Percentiles rank a stretch among this genome's conserved stretches.
Evolutionary conservation across 2,888 invertebrate genomes (phyloP).

Genomic region (Abrostola tripartita): DNA sequence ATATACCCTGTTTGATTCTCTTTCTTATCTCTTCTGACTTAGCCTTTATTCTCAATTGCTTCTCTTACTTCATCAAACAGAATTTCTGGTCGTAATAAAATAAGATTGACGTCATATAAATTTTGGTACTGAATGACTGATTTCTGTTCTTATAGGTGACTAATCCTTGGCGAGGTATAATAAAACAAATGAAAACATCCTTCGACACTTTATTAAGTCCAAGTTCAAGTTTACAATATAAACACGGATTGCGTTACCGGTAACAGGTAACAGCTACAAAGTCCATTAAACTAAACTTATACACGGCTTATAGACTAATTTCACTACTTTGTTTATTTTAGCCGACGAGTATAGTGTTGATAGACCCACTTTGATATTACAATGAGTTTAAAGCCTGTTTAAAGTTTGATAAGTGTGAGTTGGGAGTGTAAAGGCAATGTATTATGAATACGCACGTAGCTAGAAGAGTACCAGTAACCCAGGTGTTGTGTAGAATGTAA

Average conservation of each 20-base stretch:
- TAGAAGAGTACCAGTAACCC: not conserved
- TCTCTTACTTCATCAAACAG: too few species aligned
- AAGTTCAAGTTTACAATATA: slow-evolving; percentile 58
- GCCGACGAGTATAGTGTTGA: slow-evolving; percentile 29
- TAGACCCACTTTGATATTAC: slow-evolving; percentile 38
- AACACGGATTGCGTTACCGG: slow-evolving; percentile 49
- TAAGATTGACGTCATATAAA: too few species aligned
- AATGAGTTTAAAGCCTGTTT: slow-evolving; percentile 32
- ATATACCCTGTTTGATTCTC: too few species aligned
- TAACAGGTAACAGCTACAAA: slow-evolving; percentile 54
- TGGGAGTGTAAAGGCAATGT: slow-evolving; percentile 10
- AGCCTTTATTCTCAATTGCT: too few species aligned
- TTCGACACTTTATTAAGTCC: slow-evolving; percentile 56
- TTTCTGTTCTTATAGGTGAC: too few species aligned
- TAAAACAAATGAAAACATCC: slow-evolving; percentile 49
- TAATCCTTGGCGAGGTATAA: too few species aligned
- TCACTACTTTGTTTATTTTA: slow-evolving; percentile 49
- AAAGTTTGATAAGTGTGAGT: slow-evolving; percentile 27
- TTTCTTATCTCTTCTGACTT: too few species aligned
- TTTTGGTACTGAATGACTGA: too few species aligned
- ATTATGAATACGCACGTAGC: slow-evolving; percentile 1
- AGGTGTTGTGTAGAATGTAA: not conserved
- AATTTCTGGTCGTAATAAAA: too few species aligned
- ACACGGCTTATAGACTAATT: slow-evolving; percentile 47
- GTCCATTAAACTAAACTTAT: slow-evolving; percentile 52